Evolutionary conservation across 2,797 vertebrate genomes (phyloP), one percentile per base, ranked within the genome.

Genomic region (Phalanger gymnotis): DNA sequence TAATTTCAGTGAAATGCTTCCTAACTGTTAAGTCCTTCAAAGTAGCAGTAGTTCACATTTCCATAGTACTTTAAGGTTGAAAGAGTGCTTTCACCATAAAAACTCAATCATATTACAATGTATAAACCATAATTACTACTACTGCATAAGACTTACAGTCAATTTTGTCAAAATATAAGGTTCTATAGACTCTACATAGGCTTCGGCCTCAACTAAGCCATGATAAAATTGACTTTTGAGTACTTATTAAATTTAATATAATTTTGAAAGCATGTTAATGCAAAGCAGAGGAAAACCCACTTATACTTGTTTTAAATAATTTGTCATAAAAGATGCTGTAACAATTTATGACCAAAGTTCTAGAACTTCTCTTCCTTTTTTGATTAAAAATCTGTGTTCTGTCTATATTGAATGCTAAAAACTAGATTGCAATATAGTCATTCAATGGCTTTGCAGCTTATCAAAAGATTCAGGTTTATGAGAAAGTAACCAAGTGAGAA

Each of bases 401-500:
- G 31, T 30, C 31, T 87, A 90, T 31, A 54, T 12, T 66, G 89
- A 66, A 54, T 96, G 61, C n/a, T 14, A 90, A 54, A 93, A 91
- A 57, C 13, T 0, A 40, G 90, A 91, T 22, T 90, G 27, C 91
- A 96, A 4, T 57, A 92, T 58, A 92, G 93, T 96, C 94, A 97
- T 53, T 96, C 91, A 0, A 95, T 92, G 96, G 96, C 96, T 93
- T 30, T 90, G 93, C 6, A 14, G 96, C 95, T 98, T 98, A 98
- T 98, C 98, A 89, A 96, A 96, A 94, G 96, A 94, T 93, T 96
- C 93, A 47, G 97, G 96, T 97, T 98, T 95, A 98, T 98, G 98
- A 97, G 98, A 99, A 98, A 98, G 98, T 31, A 0, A 96, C 98
- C 98, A 90, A 98, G 96, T 98, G 95, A 97, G 99, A 99, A 99